phyloP scores from a whole-genome alignment of 2,797 vertebrate species.

The Lacerta agilis region DNA sequence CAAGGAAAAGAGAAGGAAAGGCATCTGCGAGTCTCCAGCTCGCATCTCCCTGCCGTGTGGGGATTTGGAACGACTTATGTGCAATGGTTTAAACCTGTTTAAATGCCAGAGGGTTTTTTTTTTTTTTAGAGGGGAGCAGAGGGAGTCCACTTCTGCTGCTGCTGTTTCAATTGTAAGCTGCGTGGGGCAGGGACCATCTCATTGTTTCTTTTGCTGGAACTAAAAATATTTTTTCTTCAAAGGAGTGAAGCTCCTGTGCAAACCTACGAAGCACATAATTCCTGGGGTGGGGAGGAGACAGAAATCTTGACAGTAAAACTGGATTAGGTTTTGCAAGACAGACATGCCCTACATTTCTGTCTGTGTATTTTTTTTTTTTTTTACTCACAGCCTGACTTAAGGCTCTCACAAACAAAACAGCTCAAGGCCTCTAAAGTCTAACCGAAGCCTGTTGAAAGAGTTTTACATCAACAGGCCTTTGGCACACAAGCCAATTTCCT shows the following conservation, averaged over 20 bases:
- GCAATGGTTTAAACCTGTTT: neutral
- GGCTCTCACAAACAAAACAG: neutral
- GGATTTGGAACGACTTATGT: no score
- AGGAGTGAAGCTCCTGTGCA: neutral
- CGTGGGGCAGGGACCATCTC: neutral
- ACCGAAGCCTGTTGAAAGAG: neutral
- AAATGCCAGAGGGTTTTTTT: neutral
- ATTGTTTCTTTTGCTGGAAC: neutral
- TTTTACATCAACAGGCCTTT: neutral
- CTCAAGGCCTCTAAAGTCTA: neutral
- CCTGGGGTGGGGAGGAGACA: neutral
- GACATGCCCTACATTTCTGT: neutral
- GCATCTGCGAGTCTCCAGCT: constrained; percentile 8
- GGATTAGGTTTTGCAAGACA: constrained; percentile 9
- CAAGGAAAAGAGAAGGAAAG: neutral
- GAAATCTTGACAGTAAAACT: neutral
- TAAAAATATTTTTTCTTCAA: neutral
- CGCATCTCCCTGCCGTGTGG: no score
- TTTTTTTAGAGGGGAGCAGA: no score
- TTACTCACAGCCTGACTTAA: neutral
- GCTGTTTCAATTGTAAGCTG: neutral
- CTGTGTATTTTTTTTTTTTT: neutral
- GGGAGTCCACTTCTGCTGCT: neutral
- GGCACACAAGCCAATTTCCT: neutral
- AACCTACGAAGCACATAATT: neutral